Evolutionary conservation across 2,888 invertebrate genomes (phyloP).

Genomic region (Drosophila hamatofila): DNA sequence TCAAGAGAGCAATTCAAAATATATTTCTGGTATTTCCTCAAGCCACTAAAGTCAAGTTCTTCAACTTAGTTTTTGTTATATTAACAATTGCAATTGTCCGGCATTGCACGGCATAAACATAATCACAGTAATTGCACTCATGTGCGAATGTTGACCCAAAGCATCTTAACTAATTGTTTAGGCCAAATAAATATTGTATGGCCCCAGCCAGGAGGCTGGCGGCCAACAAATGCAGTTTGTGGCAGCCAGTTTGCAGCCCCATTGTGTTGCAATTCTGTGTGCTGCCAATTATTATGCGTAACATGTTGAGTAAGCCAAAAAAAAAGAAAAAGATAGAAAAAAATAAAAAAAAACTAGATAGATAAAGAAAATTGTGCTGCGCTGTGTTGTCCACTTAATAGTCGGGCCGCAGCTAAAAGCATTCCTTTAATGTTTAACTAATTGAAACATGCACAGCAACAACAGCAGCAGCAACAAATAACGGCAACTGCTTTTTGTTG

Average conservation of each 20-base stretch:
- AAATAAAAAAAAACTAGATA: background rate
- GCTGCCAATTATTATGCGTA: slow-evolving; percentile 76
- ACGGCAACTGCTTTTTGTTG: slow-evolving; percentile 44
- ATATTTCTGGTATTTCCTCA: too few relatives aligned
- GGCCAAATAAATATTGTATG: slow-evolving; percentile 3
- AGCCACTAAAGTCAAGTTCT: too few relatives aligned
- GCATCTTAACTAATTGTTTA: slow-evolving; percentile 6
- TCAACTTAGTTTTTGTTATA: background rate
- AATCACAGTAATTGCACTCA: background rate
- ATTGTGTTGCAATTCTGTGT: slow-evolving; percentile 63
- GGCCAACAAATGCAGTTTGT: slow-evolving; percentile 5
- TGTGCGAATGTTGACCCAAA: background rate
- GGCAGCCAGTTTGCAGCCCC: slow-evolving; percentile 28
- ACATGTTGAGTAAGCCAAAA: slow-evolving; percentile 68
- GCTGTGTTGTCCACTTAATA: slow-evolving; percentile 55
- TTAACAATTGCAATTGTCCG: background rate
- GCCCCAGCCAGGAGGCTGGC: background rate
- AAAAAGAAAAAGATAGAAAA: background rate
- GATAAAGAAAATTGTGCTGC: slow-evolving; percentile 5
- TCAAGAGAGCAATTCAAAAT: too few relatives aligned
- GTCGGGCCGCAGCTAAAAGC: slow-evolving; percentile 63
- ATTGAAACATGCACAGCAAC: slow-evolving; percentile 66
- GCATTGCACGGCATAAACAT: background rate
- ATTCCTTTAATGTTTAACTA: slow-evolving; percentile 78
- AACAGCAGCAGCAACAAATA: slow-evolving; percentile 16